Evolutionary conservation across 2,113 vertebrate species (phyloP), one percentile per base, ranked within the genome.

Genomic region (Tychaedon coryphoeus): DNA sequence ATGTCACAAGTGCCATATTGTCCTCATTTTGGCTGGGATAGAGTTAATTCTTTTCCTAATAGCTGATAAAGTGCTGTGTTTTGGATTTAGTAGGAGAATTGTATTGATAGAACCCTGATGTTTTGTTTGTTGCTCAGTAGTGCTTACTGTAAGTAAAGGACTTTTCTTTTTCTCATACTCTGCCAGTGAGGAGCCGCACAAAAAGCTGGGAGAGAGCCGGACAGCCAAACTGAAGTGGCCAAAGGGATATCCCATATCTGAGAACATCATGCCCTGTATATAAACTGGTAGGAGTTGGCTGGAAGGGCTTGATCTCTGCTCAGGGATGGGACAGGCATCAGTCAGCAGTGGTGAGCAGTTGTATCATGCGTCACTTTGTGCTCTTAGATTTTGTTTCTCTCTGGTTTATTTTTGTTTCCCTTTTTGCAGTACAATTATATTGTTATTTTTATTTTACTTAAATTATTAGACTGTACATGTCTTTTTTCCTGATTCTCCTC

Each of bases 311-410:
- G 6, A 19, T n/a, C 16, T 12, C 16, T 57, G 33, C 43, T 45
- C 1, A 0, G 33, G 14, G 16, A 33, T 0, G 0, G 23, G 19
- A 24, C 11, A 14, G 10, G 6, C 36, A 17, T 45, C 2, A 2
- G 28, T 38, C 24, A n/a, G 50, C 24, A 7, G 9, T 34, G 50
- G 17, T 71, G 73, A 84, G 24, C 36, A 31, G 43, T 57, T 64
- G 19, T 57, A 36, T 29, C 58, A 28, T 50, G 11, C 28, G 40
- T 58, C 33, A 40, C 6, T 58, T 51, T 43, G 38, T 45, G 25
- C 38, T 65, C 33, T 58, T 57, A 25, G 28, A 10, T 34, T 65
- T 71, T 45, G 40, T 71, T 84, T 64, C 19, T 76, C 26, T 64
- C 26, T 43, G 14, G 10, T 43, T 57, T 57, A 20, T 83, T 76